Conservation (phyloP, 2,797 vertebrate genomes). For the Telmatherina bonti region DNA sequence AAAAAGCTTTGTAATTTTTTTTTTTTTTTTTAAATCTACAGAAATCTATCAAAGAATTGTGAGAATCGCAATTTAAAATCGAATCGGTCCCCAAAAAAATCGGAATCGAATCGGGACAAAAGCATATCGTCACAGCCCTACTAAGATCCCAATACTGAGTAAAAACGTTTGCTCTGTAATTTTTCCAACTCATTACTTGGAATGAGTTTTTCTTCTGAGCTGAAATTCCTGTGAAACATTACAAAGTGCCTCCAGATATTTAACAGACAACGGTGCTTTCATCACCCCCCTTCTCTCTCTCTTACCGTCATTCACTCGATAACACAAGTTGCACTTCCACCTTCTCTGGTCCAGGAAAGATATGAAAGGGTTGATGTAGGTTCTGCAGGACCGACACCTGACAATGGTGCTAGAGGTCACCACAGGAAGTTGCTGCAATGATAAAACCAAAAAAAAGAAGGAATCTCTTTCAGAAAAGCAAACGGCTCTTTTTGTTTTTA, state of each 20-base stretch:
- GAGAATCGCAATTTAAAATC: too few relatives aligned
- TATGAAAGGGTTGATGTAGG: constrained; percentile 97
- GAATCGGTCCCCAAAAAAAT: too few relatives aligned
- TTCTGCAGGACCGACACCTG: constrained; percentile 94
- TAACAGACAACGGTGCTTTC: not conserved
- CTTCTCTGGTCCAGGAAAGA: constrained; percentile 95
- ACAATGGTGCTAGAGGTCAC: constrained; percentile 97
- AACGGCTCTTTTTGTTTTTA: constrained; percentile 3
- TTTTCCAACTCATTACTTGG: too few relatives aligned
- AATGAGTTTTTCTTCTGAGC: constrained; percentile 10
- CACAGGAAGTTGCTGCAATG: constrained; percentile 92
- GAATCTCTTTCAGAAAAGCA: constrained; percentile 8
- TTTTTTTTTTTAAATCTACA: too few relatives aligned
- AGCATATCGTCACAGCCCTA: too few relatives aligned
- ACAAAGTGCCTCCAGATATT: not conserved
- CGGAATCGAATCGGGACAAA: too few relatives aligned
- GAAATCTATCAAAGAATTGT: too few relatives aligned
- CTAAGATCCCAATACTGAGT: too few relatives aligned
- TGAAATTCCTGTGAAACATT: not conserved
- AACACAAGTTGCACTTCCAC: constrained; percentile 98
- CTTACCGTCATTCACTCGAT: constrained; percentile 95
- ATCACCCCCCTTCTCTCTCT: not conserved
- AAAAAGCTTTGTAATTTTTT: too few relatives aligned
- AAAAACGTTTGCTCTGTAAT: too few relatives aligned
- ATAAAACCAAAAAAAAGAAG: constrained; percentile 24